Base-by-base conservation (phyloP, 92 coral and sea anemone genomes). In the Palythoa caribaeorum region DNA sequence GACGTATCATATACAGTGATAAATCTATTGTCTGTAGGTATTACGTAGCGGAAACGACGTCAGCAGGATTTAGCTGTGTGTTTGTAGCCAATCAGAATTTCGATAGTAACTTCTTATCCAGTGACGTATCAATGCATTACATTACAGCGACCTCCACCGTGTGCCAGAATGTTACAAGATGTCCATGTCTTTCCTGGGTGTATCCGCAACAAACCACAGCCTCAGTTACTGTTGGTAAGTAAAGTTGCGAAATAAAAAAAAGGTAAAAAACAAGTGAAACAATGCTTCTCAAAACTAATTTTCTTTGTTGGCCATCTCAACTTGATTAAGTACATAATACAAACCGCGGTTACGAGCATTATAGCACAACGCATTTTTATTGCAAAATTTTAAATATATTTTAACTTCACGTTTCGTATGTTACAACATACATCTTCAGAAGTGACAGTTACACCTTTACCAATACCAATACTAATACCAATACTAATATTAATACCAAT, bases 181-280 rank as follows among this genome's bases (percentile, higher is more conserved):
- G 83, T 54, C 83, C 83, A 3, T 77, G 81, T 15, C 81, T 77
- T 13, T 77, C 81, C 65, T 77, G 81, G 81, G 81, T 19, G 40
- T 21, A 28, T 13, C 81, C 21, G 17, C 48, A 37, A 35, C 12
- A 63, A 3, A 77, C 81, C 21, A 77, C 81, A 52, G 62, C 81
- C 14, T 20, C 17, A 0, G 81, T 68, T 77, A 52, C 81, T 37
- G 9, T 54, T 12, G 68, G 81, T 77, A 77, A 77, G 81, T 21
- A 5, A 77, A 20, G 20, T 10, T 20, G 8, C 38, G 10, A 69
- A 19, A 28, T 1, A 6, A 73, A 38, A 73, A 38, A 5, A 13
- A 12, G 1, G 15, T 12, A n/a, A 1, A 17, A 62, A 62, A 14
- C 9, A 62, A 62, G 1, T n/a, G 15, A 62, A 62, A 62, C 69